Evolutionary conservation across 2,113 vertebrate species (phyloP).

Genomic region (Prolemur simus): DNA sequence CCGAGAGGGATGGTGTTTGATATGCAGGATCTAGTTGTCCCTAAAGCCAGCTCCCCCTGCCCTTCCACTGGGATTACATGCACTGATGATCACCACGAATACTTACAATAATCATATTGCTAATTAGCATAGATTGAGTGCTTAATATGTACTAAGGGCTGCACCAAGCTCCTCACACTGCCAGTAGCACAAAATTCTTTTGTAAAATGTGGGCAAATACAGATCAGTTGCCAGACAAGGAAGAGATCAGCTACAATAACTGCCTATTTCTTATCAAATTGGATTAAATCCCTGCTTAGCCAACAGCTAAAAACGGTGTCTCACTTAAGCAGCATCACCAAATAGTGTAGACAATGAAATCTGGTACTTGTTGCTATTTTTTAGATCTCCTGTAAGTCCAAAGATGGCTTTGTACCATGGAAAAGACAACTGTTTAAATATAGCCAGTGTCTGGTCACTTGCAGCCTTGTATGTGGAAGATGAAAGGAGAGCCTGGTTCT

Average conservation of each 20-base stretch:
- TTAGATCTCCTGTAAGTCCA: neutral
- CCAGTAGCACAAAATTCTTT: neutral
- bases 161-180: neutral
- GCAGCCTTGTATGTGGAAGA: neutral
- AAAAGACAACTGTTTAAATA: neutral
- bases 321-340: neutral
- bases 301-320: slow-evolving; percentile 1
- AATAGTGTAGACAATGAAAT: neutral
- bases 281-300: neutral
- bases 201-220: neutral
- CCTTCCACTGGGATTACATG: neutral
- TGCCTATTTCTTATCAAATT: neutral
- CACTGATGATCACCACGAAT: neutral
- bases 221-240: neutral
- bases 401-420: neutral
- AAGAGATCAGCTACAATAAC: neutral
- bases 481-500: neutral
- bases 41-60: neutral
- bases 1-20: neutral
- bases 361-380: neutral
- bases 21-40: neutral
- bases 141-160: neutral
- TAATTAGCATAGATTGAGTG: neutral
- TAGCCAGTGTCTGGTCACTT: neutral
- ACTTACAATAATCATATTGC: neutral